A percentile compares a stretch with the other conserved stretches of the same genome.
These are phyloP conservation scores for Spodoptera exigua DNA, from an alignment of 2,888 invertebrate species.

Conservation along the genomic window DNA sequence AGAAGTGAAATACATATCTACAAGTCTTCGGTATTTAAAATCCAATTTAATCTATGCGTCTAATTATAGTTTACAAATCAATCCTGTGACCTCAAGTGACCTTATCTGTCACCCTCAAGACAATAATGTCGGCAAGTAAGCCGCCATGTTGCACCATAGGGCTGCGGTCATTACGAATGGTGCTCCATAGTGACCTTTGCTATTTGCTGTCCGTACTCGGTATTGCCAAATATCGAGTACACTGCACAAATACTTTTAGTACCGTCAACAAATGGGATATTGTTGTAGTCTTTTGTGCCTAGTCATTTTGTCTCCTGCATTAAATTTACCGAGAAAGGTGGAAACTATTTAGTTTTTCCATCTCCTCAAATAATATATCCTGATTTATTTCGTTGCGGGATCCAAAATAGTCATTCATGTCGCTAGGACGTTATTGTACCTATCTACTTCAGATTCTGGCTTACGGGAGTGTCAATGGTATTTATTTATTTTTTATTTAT, in stretches of 20 bases:
- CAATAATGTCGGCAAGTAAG: conserved; percentile 13
- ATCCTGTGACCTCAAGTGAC: conserved; percentile 29
- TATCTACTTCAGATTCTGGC: too few species aligned
- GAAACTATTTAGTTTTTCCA: too few species aligned
- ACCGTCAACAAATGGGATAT: conserved; percentile 24
- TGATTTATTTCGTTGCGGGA: too few species aligned
- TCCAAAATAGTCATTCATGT: too few species aligned
- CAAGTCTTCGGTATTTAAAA: not conserved
- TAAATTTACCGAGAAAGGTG: too few species aligned
- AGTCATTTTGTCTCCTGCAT: too few species aligned
- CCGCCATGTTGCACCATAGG: conserved; percentile 33
- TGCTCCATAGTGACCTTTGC: conserved; percentile 60
- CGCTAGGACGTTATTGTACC: too few species aligned
- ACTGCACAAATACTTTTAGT: conserved; percentile 58
- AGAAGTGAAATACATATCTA: too few species aligned
- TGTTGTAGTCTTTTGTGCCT: too few species aligned
- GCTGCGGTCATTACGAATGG: conserved; percentile 28
- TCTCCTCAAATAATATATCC: too few species aligned
- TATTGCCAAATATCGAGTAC: conserved; percentile 66
- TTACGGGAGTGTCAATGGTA: too few species aligned
- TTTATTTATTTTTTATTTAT: too few species aligned
- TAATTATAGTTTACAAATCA: conserved; percentile 30
- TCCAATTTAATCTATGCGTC: conserved; percentile 1
- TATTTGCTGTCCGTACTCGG: conserved; percentile 58
- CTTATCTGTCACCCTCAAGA: conserved; percentile 30